These are phyloP conservation scores for Heliconius cydno DNA, from an alignment of 2,888 invertebrate genomes.

Conservation along the genomic window DNA sequence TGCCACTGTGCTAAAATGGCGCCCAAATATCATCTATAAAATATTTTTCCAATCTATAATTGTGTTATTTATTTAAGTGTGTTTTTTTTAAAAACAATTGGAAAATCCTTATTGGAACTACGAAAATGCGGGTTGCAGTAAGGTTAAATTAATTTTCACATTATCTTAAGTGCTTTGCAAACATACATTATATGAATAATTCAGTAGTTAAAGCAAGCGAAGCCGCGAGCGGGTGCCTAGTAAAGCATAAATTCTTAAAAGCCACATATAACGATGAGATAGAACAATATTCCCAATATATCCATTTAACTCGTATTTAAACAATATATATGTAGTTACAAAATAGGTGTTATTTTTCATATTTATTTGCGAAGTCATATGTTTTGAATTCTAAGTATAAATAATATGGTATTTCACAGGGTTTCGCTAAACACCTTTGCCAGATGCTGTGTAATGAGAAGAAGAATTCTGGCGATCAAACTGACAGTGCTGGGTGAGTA, in stretches of 20 bases:
- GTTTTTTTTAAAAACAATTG: too few relatives aligned
- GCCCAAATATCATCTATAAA: too few relatives aligned
- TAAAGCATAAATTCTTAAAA: not conserved
- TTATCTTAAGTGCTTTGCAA: too few relatives aligned
- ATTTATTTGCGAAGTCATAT: constrained; percentile 7
- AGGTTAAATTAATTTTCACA: too few relatives aligned
- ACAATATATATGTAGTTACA: constrained; percentile 12
- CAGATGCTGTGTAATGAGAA: constrained; percentile 71
- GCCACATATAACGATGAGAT: not conserved
- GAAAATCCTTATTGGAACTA: too few relatives aligned
- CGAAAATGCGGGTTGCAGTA: too few relatives aligned
- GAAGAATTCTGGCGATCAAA: constrained; percentile 59
- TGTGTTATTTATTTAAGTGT: too few relatives aligned
- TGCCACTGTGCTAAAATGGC: too few relatives aligned
- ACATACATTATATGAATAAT: too few relatives aligned
- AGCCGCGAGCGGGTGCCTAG: too few relatives aligned
- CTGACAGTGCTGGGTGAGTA: constrained; percentile 54
- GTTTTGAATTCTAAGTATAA: not conserved
- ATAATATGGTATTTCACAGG: constrained; percentile 55
- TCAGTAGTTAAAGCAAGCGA: too few relatives aligned
- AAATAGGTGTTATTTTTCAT: constrained; percentile 31
- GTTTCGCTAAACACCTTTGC: constrained; percentile 72
- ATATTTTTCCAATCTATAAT: too few relatives aligned
- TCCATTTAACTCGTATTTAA: constrained; percentile 21
- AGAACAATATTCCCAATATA: not conserved